Evolutionary conservation across 2,113 vertebrate genomes (phyloP), one percentile per base, ranked within the genome.

Genomic region (Phyllostomus discolor): DNA sequence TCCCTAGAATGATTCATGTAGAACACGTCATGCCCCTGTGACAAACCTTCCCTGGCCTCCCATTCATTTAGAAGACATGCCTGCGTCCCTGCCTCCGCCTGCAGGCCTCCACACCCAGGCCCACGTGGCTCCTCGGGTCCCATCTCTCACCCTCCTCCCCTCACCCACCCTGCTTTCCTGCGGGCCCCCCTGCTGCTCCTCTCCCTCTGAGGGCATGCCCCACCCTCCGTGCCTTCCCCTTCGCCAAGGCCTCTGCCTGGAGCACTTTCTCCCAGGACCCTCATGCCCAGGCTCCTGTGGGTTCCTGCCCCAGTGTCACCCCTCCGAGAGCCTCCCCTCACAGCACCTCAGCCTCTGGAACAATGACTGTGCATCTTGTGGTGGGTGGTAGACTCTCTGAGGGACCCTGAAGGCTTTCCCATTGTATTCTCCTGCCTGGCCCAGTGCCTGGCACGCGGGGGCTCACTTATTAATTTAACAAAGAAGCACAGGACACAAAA

Each of bases 281-380:
- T 76, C 38, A 2, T 0, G 15, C 54, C 52, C 46, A 2, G 0
- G 9, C 35, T 62, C 54, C 0, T 33, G 11, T 14, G 11, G 26
- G 70, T n/a, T n/a, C 64, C 54, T 26, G 3, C 4, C 57, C 54
- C n/a, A 7, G 1, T 1, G 20, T 64, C 35, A 62, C 57, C 35
- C 15, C 33, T 83, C 38, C 31, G 31, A 22, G 35, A 28, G 10
- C 35, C 6, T 28, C 75, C 72, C 52, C 31, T 38, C n/a, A 12
- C 6, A 5, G 41, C 88, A 12, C 24, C 35, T 38, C 59, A 10
- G 28, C 7, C 76, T n/a, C 43, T 41, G 38, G 19, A 43, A 38
- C 28, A 1, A 2, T 22, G 4, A 43, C 17, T 57, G 3, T 33
- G 19, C 57, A 43, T 66, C 52, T 78, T 19, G 1, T 8, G 10